Percentiles rank a stretch among this genome's conserved stretches.
phyloP scores from a whole-genome alignment of 2,888 invertebrate genomes.

The Notodonta dromedarius region DNA sequence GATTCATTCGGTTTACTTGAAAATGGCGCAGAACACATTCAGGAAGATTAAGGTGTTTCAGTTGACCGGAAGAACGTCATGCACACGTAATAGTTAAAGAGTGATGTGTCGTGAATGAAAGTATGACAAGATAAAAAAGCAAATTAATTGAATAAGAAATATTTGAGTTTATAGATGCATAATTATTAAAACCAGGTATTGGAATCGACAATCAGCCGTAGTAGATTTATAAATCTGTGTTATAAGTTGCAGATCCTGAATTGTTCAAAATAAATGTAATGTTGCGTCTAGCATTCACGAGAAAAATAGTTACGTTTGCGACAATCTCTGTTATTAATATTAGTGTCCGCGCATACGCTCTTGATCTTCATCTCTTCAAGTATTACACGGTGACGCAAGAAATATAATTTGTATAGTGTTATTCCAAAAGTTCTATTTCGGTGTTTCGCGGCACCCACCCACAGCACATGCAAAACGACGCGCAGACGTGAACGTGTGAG shows the following conservation, averaged over 20 bases:
- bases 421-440: conserved; percentile 83
- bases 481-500: conserved; percentile 64
- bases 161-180: too few species aligned
- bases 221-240: not conserved
- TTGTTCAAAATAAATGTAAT: conserved; percentile 12
- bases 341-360: conserved; percentile 51
- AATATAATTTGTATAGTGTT: conserved; percentile 80
- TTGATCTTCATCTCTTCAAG: conserved; percentile 74
- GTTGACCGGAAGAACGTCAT: not conserved
- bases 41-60: conserved; percentile 3
- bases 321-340: conserved; percentile 25
- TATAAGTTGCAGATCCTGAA: not conserved
- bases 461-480: conserved; percentile 63
- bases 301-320: conserved; percentile 17
- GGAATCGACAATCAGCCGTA: too few species aligned
- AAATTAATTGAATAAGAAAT: too few species aligned
- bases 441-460: conserved; percentile 70
- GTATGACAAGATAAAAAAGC: too few species aligned
- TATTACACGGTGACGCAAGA: conserved; percentile 71
- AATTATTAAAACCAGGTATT: too few species aligned
- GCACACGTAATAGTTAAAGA: not conserved
- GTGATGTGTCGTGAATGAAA: not conserved
- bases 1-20: conserved; percentile 21
- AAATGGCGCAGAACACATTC: conserved; percentile 16
- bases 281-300: conserved; percentile 26